phyloP scores from a whole-genome alignment of 2,113 vertebrate genomes.

The Cervus canadensis region DNA sequence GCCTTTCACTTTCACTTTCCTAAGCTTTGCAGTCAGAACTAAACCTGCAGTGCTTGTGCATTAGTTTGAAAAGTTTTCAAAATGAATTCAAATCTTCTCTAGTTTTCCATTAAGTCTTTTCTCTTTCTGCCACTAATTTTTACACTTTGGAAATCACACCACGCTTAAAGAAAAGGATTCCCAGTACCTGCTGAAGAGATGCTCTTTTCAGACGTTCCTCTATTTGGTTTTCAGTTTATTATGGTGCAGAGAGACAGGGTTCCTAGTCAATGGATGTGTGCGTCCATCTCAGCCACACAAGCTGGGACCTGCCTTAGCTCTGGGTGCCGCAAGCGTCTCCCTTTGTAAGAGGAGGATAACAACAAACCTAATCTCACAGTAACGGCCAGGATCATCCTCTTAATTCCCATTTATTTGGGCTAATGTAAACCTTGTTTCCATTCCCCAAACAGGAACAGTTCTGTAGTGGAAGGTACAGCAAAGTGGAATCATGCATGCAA shows the following conservation, averaged over 20 bases:
- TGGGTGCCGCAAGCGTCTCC: background rate
- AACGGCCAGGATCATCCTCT: background rate
- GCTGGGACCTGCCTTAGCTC: background rate
- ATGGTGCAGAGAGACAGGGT: background rate
- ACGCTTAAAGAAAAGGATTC: background rate
- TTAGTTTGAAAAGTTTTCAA: background rate
- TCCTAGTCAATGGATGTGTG: background rate
- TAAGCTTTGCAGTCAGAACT: background rate
- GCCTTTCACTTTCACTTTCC: background rate
- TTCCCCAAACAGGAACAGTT: background rate
- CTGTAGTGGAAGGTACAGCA: background rate
- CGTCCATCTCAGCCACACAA: background rate
- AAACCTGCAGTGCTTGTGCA: background rate
- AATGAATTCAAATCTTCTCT: background rate
- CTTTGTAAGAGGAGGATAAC: background rate
- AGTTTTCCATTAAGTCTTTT: background rate
- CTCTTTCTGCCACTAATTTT: background rate
- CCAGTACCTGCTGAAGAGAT: background rate
- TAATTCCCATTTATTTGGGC: background rate
- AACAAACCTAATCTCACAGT: background rate
- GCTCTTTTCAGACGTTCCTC: background rate
- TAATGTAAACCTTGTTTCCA: background rate
- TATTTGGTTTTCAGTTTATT: background rate
- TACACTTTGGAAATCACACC: background rate
- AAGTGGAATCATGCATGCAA: background rate